Base-by-base conservation (phyloP, 2,113 vertebrate species). In the Oryzias curvinotus region DNA sequence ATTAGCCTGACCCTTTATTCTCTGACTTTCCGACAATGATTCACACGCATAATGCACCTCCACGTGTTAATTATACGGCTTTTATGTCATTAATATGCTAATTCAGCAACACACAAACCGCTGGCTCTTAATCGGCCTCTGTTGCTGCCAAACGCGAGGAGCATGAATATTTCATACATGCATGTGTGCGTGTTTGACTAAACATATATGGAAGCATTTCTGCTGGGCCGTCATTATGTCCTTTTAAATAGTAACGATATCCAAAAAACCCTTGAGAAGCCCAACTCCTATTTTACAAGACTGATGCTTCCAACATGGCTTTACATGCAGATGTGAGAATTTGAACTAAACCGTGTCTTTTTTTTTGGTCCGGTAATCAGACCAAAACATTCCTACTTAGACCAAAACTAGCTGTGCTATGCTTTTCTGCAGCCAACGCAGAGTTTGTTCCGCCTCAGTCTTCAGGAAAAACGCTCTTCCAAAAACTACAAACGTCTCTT, bases 81-180 rank as follows among this genome's bases (percentile, higher is more conserved):
- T 74, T 85, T 84, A 89, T 71, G 52, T 75, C 71, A 89, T 91
- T 90, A 91, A 90, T 89, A 91, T 91, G 89, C 55, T 85, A 89
- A 90, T 90, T 65, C 50, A 48, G 52, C 55, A 56, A 49, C 58
- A 53, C 44, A 10, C 68, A 76, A 77, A 88, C 72, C 58, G 71
- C 72, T 73, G 72, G 71, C 23, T 62, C 68, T 78, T 54, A 26
- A 41, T 61, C 49, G 49, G 73, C 71, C 73, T 61, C 58, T 49
- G 28, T 42, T 51, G 47, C 65, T 85, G 79, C 83, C 74, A 90
- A 85, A 78, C 76, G 70, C 59, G 74, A 73, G 68, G 48, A 73
- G 81, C 80, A 87, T 86, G 81, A 90, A 91, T 90, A 82, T 90
- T 88, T 78, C 42, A 83, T 82, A 41, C 26, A 45, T 56, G 47